Evolutionary conservation across 2,113 vertebrate species (phyloP).

Genomic region (Ellobius talpinus): DNA sequence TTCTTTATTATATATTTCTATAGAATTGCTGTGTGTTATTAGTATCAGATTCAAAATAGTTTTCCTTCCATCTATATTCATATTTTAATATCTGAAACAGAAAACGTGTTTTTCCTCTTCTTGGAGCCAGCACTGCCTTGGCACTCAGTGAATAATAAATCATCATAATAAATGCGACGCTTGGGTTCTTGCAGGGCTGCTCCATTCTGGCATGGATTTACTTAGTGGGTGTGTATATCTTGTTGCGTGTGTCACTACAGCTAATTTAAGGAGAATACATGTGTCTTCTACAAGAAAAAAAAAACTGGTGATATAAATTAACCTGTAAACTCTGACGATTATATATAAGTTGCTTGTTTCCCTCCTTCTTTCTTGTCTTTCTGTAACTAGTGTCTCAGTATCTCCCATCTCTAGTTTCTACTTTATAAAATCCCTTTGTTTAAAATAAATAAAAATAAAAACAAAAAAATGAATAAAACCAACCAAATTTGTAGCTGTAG

Average conservation of each 20-base stretch:
- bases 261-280: conserved; percentile 40
- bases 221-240: conserved; percentile 13
- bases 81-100: conserved; percentile 56
- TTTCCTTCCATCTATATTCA: conserved; percentile 47
- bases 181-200: conserved; percentile 26
- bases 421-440: neutral
- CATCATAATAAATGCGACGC: conserved; percentile 61
- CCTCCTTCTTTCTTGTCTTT: neutral
- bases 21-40: neutral
- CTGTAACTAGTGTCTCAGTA: neutral
- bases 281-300: conserved; percentile 27
- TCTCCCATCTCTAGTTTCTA: neutral
- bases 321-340: conserved; percentile 24
- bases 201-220: conserved; percentile 24
- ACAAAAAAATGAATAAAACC: neutral
- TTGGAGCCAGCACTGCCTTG: neutral
- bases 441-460: neutral
- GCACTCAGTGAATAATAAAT: conserved; percentile 63
- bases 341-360: neutral
- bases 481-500: conserved; percentile 10
- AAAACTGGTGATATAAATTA: conserved; percentile 48
- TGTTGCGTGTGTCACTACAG: neutral
- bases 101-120: neutral
- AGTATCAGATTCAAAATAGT: neutral
- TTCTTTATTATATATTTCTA: neutral